Conservation (phyloP, 2,888 invertebrate species). For the Drosophila kanekoi region DNA sequence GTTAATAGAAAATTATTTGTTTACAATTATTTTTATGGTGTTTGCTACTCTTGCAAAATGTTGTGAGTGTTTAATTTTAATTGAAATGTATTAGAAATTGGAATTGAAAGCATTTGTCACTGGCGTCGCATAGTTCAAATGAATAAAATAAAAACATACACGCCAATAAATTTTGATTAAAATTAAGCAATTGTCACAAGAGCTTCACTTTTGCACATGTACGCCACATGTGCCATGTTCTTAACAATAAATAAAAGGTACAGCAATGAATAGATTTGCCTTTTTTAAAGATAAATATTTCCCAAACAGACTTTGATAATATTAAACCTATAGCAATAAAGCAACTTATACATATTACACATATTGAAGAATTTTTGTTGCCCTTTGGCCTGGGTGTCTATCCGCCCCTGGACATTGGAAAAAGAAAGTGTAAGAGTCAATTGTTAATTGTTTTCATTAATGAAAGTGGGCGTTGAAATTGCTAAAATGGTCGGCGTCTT, state of each 20-base stretch:
- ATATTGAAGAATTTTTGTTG: slow-evolving; percentile 2
- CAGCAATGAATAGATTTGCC: background rate
- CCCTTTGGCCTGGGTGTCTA: slow-evolving; percentile 13
- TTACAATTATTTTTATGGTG: slow-evolving; percentile 56
- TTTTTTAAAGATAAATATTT: background rate
- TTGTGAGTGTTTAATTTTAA: slow-evolving; percentile 55
- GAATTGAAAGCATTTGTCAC: slow-evolving; percentile 52
- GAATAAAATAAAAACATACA: slow-evolving; percentile 8
- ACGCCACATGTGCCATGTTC: slow-evolving; percentile 6
- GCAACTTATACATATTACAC: background rate
- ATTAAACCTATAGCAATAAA: background rate
- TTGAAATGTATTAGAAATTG: slow-evolving; percentile 66
- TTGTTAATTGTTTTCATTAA: slow-evolving; percentile 53
- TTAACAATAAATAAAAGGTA: slow-evolving; percentile 5
- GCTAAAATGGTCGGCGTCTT: slow-evolving; percentile 34
- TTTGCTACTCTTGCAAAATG: slow-evolving; percentile 44
- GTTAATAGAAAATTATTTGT: slow-evolving; percentile 79
- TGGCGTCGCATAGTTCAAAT: slow-evolving; percentile 5
- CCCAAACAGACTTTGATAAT: background rate
- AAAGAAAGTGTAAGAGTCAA: slow-evolving; percentile 60
- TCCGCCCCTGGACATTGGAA: slow-evolving; percentile 14
- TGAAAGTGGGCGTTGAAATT: slow-evolving; percentile 65
- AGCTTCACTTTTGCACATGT: slow-evolving; percentile 21
- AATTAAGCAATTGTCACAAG: slow-evolving; percentile 16
- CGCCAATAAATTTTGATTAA: slow-evolving; percentile 53